These are phyloP conservation scores for Penaeus monodon DNA, from an alignment of 2,888 invertebrate genomes.

Conservation along the genomic window DNA sequence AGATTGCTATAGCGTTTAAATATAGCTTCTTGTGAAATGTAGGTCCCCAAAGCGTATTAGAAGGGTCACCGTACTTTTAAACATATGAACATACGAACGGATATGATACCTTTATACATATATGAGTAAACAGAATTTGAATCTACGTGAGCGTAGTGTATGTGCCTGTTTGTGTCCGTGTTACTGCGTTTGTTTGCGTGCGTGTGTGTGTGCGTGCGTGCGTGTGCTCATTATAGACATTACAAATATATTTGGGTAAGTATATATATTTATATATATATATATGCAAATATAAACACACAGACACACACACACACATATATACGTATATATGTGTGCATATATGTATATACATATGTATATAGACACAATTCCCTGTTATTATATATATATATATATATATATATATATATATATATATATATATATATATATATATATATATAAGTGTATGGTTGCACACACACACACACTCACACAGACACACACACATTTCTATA, in stretches of 20 bases:
- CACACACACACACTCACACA: fast-evolving
- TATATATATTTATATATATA: not conserved
- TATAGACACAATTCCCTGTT: too few species aligned
- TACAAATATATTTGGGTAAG: not conserved
- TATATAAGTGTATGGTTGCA: not conserved
- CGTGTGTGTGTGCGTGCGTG: not conserved
- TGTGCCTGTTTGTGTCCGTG: not conserved
- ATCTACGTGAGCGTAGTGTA: too few species aligned
- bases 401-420: not conserved
- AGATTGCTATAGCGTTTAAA: too few species aligned
- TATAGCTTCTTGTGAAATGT: too few species aligned
- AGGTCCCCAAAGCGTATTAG: too few species aligned
- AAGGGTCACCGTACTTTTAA: too few species aligned
- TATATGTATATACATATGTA: too few species aligned
- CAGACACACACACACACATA: too few species aligned
- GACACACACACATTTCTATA: too few species aligned
- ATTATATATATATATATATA: not conserved
- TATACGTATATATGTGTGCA: too few species aligned
- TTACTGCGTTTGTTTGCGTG: not conserved
- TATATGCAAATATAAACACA: too few species aligned
- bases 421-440: constrained; percentile 3
- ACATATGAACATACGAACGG: too few species aligned
- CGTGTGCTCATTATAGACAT: not conserved
- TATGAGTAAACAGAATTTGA: not conserved
- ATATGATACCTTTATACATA: not conserved